Conservation (phyloP, 2,888 invertebrate species). For the Tridacna gigas region DNA sequence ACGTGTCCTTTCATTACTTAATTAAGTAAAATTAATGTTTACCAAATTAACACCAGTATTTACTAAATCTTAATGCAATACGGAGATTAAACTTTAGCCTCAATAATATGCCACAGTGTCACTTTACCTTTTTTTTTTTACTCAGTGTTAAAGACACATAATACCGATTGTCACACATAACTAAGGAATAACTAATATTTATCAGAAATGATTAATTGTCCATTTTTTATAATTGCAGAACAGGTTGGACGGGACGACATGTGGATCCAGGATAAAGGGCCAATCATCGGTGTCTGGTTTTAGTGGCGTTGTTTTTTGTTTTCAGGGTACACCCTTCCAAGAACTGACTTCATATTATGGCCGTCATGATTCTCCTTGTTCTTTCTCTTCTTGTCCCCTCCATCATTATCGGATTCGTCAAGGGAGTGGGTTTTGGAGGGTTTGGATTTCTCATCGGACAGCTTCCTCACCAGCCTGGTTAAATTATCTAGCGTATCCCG, state of each 20-base stretch:
- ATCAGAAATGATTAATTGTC: too few relatives aligned
- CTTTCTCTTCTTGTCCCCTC: neutral
- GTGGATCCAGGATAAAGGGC: too few relatives aligned
- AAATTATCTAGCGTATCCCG: conserved; percentile 2
- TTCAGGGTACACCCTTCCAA: neutral
- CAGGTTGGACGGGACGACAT: too few relatives aligned
- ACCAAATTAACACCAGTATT: too few relatives aligned
- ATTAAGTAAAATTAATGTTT: neutral
- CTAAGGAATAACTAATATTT: too few relatives aligned
- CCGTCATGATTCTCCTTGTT: neutral
- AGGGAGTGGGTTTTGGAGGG: neutral
- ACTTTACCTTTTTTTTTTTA: too few relatives aligned
- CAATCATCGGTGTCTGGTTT: too few relatives aligned
- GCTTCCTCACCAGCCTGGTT: conserved; percentile 14
- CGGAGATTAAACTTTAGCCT: neutral
- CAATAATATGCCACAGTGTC: too few relatives aligned
- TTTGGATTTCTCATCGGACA: neutral
- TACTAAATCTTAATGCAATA: neutral
- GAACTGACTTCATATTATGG: neutral
- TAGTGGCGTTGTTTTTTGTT: neutral
- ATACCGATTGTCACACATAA: too few relatives aligned
- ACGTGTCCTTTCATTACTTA: neutral
- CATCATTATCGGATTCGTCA: neutral
- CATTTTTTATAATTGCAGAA: too few relatives aligned
- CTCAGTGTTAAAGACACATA: too few relatives aligned